Base-by-base conservation (phyloP, 2,888 invertebrate species). In the Pyrochroa serraticornis region DNA sequence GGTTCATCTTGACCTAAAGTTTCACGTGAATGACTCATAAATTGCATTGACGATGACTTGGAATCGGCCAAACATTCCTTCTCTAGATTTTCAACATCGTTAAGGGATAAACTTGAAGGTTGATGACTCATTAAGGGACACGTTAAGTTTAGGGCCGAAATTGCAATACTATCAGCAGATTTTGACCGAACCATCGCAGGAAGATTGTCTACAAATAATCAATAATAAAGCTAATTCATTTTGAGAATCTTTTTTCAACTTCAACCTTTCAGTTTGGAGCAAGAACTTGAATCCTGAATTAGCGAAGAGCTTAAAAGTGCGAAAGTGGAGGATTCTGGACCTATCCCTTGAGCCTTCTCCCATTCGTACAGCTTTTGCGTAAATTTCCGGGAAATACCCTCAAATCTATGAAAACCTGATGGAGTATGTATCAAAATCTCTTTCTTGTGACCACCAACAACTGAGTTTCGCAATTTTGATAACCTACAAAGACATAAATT, bases 291-390 rank as follows among this genome's bases (percentile, higher is more conserved):
- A 9, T 58, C 71, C 34, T 81, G 80, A 61, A 79, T 78, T 60
- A 82, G 82, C 6, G 82, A 83, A 0, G 87, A 85, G 72, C 85
- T 87, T 1, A 93, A 81, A 0, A 93, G 79, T 0, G 92, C 91
- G 65, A 93, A 91, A 0, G 93, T 93, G 0, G 93, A 93, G 0
- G 88, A 88, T 77, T 93, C 93, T 0, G 93, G 93, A 0, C 89
- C 89, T 55, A 93, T 93, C 1, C 93, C 93, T 58, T 88, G 82
- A n/a, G 92, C 90, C 71, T 92, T 92, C 75, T 93, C 92, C 95
- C 95, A 95, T 76, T 95, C 94, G 76, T 93, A 93, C 0, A 95
- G 82, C 72, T 93, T 93, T 22, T 90, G 87, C 0, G 94, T 93
- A 77, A 95, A 95, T 66, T 93, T 93, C 39, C 92, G 85, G 0